Evolutionary conservation across 2,113 vertebrate species (phyloP), one percentile per base, ranked within the genome.

Genomic region (Pedionomus torquatus): DNA sequence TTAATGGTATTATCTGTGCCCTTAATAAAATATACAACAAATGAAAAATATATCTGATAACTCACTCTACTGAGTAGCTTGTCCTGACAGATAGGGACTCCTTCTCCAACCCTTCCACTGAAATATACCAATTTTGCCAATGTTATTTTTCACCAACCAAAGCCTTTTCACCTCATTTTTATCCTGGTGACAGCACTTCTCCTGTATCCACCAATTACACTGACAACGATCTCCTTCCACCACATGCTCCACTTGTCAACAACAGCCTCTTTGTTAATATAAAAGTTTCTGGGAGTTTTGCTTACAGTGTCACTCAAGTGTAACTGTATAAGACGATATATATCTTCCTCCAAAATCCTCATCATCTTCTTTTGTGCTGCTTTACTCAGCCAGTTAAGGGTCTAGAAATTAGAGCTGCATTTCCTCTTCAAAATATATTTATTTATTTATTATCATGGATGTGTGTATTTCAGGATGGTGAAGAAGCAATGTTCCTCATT

Each of bases 221-320:
- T 97, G 88, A 96, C 90, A 95, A 95, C 43, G 89, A 82, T 96
- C 75, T 93, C 55, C 57, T 97, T 97, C 95, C 95, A 84, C 89
- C 91, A 86, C 94, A 96, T 94, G 95, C 94, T 96, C 86, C 85
- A 37, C 75, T 95, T 97, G 95, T 96, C 97, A 97, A 82, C 68
- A 68, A 20, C 28, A 87, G 43, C 65, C 74, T 87, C 71, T 89
- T 97, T 66, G 44, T 85, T 87, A 80, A 84, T 75, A 65, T 37
- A 87, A 84, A 88, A 97, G 70, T 95, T 95, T 70, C 83, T 92
- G 57, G 37, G 63, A 92, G 72, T 88, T 93, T 96, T 95, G 9
- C 72, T 97, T 86, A 93, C 52, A 92, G 49, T 86, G 25, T 82
- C 63, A 72, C 28, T 77, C 77, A 90, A 93, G 71, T 93, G 86